Evolutionary conservation across 2,888 invertebrate genomes (phyloP).

Genomic region (Drosophila trichaetosa): DNA sequence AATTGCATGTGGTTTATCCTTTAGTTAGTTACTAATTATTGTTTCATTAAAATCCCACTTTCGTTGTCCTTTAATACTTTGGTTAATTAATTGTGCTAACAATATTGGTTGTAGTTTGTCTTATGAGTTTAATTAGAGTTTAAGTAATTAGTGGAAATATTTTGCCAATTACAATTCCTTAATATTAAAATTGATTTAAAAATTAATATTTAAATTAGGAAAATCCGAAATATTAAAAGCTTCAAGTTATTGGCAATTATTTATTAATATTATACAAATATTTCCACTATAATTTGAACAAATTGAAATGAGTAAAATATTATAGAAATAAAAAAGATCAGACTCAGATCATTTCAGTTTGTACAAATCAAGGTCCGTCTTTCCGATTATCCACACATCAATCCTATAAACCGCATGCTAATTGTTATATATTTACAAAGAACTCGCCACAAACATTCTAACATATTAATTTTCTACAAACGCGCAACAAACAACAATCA

Average conservation of each 20-base stretch:
- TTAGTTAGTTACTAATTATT: conserved; percentile 56
- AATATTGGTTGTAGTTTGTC: conserved; percentile 74
- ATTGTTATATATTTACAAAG: conserved; percentile 11
- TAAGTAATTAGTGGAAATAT: conserved; percentile 71
- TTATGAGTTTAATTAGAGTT: conserved; percentile 53
- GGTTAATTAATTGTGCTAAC: conserved; percentile 71
- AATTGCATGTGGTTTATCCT: conserved; percentile 70
- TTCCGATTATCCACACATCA: conserved; percentile 54
- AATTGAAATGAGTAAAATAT: conserved; percentile 47
- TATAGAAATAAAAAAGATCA: neutral
- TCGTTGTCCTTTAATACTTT: conserved; percentile 81
- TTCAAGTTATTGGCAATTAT: neutral
- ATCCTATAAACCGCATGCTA: conserved; percentile 75
- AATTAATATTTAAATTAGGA: neutral
- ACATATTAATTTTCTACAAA: conserved; percentile 59
- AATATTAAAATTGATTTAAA: neutral
- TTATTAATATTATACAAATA: conserved; percentile 14
- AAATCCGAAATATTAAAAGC: too few species aligned
- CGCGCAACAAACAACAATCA: conserved; percentile 5
- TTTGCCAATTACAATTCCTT: neutral
- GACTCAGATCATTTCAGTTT: conserved; percentile 59
- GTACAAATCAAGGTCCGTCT: conserved; percentile 67
- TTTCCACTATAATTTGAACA: conserved; percentile 41
- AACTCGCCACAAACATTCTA: conserved; percentile 47
- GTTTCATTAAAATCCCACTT: conserved; percentile 62